Percentiles rank a stretch among this genome's conserved stretches.
Evolutionary conservation across 2,888 invertebrate species (phyloP).

Genomic region (Autographa gamma): DNA sequence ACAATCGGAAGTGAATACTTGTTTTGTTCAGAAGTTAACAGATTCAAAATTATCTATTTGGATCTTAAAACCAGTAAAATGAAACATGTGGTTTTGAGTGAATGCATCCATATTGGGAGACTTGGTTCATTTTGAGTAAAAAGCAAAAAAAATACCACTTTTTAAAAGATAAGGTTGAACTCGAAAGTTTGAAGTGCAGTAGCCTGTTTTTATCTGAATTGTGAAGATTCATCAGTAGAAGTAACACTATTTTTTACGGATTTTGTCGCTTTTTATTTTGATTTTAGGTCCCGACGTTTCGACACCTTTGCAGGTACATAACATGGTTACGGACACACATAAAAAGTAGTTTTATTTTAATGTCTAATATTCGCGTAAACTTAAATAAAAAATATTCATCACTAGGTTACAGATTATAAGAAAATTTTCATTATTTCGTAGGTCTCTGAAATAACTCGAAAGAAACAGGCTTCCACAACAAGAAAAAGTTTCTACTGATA

Average conservation of each 20-base stretch:
- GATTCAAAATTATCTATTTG: constrained; percentile 38
- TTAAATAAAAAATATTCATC: too few species aligned
- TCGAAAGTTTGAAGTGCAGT: constrained; percentile 9
- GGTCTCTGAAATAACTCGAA: too few species aligned
- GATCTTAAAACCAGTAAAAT: constrained; percentile 42
- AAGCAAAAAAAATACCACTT: constrained; percentile 6
- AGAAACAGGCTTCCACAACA: too few species aligned
- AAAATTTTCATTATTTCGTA: too few species aligned
- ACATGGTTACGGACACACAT: too few species aligned
- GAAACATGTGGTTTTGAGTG: constrained; percentile 47
- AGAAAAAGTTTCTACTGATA: too few species aligned
- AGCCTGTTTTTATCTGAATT: not conserved
- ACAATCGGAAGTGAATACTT: constrained; percentile 21
- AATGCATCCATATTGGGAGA: constrained; percentile 23
- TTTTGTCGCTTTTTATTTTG: too few species aligned
- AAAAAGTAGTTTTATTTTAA: too few species aligned
- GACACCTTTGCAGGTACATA: too few species aligned
- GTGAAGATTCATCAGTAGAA: not conserved
- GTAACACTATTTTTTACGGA: too few species aligned
- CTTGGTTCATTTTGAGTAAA: constrained; percentile 15
- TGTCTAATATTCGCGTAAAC: too few species aligned
- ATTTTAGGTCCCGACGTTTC: too few species aligned
- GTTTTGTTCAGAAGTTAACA: not conserved
- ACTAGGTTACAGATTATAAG: not conserved
- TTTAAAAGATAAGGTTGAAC: not conserved